Base-by-base conservation (phyloP, 2,797 vertebrate species). In the Pseudomugil gertrudae region DNA sequence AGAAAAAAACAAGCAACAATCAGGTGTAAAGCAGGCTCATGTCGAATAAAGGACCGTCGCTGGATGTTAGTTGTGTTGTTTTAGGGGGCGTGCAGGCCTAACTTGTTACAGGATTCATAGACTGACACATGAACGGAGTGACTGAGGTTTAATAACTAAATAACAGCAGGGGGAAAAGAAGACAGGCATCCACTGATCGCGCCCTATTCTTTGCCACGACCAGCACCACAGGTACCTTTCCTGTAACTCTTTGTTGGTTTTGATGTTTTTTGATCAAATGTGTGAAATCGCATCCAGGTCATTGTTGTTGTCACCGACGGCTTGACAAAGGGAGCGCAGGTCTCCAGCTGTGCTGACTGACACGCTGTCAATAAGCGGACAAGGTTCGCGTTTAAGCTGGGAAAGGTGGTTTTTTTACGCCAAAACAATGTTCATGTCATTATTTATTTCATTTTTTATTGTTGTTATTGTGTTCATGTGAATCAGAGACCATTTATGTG, bases 271-370 rank as follows among this genome's bases (percentile, higher is more conserved):
- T 27, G 51, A 17, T 66, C n/a, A 51, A 47, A 74, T 36, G 57
- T 69, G 76, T 70, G 15, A 73, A 78, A 84, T 81, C 45, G 45
- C 51, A 59, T 56, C 66, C 68, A 19, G 74, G 78, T 83, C 79
- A 74, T 84, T 84, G 87, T 89, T 84, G 66, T 89, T 88, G 83
- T 83, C 84, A 81, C 61, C 50, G 64, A 32, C 63, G 80, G 84
- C 76, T 80, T 77, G 89, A 90, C 87, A 91, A 90, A 90, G 88
- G 80, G 80, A 78, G 88, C 74, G 69, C 69, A 60, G 72, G 76
- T 80, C 72, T 86, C 82, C 85, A 88, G 87, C 89, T 87, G 86
- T 86, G 88, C 72, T 90, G 86, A 89, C 86, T 85, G 79, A 73
- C 86, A 81, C 81, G 51, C 80, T 81, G 88, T 87, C 89, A 89